A percentile compares a stretch with the other conserved stretches of the same genome.
Evolutionary conservation across 2,797 vertebrate species (phyloP).

Genomic region (Podarcis siculus): DNA sequence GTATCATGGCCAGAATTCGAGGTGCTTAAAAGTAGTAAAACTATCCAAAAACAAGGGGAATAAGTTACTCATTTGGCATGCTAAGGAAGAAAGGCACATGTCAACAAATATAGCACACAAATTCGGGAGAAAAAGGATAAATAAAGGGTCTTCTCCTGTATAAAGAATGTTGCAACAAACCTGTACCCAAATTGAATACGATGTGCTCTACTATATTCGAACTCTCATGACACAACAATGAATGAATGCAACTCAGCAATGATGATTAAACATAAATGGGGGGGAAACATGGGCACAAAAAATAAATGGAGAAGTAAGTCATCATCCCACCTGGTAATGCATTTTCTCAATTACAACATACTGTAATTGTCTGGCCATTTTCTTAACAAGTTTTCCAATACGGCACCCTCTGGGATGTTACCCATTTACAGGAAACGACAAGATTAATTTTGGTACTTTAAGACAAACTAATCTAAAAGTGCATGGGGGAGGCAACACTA

Average conservation of each 20-base stretch:
- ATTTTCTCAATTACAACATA: conserved; percentile 53
- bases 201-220: conserved; percentile 35
- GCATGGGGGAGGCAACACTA: background rate
- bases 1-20: conserved; percentile 47
- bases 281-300: conserved; percentile 42
- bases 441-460: background rate
- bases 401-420: background rate
- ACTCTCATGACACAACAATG: conserved; percentile 37
- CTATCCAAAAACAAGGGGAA: conserved; percentile 49
- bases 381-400: conserved; percentile 17
- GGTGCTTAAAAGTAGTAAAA: conserved; percentile 53
- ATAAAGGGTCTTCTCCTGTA: conserved; percentile 38
- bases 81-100: conserved; percentile 48
- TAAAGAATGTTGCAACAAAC: conserved; percentile 44
- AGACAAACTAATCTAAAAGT: conserved; percentile 25
- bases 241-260: conserved; percentile 38
- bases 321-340: conserved; percentile 67
- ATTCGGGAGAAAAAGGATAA: background rate
- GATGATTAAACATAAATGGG: conserved; percentile 53
- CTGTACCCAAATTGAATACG: conserved; percentile 54
- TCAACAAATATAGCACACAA: conserved; percentile 33
- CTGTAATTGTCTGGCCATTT: conserved; percentile 27
- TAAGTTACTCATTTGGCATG: conserved; percentile 49
- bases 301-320: conserved; percentile 58
- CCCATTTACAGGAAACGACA: conserved; percentile 8